These are phyloP conservation scores for Tetramorium simillimum DNA, from an alignment of 1,140 invertebrate genomes.

Conservation along the genomic window DNA sequence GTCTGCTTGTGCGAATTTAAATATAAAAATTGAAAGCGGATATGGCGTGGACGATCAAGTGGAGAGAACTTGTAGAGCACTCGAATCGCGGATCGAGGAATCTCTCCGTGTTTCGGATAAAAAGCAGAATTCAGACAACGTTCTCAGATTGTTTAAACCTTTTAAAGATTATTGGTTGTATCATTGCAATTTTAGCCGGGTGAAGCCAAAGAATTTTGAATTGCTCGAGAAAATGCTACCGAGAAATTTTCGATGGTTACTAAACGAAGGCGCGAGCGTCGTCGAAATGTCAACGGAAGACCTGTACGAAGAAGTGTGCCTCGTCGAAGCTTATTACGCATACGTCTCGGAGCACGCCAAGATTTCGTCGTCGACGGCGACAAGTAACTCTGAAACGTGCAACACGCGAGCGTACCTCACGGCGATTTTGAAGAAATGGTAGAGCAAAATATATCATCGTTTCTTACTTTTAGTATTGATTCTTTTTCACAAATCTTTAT, in stretches of 20 bases:
- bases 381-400: not conserved
- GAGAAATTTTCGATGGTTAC: constrained; percentile 85
- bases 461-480: not conserved
- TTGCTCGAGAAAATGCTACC: constrained; percentile 83
- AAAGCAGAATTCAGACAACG: not conserved
- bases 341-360: constrained; percentile 52
- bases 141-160: constrained; percentile 72
- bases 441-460: not conserved
- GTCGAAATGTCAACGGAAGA: constrained; percentile 81
- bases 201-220: constrained; percentile 78
- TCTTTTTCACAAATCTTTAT: not conserved
- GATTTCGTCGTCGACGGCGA: not conserved
- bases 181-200: constrained; percentile 74
- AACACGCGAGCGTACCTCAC: constrained; percentile 32
- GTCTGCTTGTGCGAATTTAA: constrained; percentile 56
- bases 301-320: constrained; percentile 84
- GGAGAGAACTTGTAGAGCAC: constrained; percentile 16
- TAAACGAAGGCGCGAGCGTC: constrained; percentile 84
- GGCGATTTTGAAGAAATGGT: constrained; percentile 57
- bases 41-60: not conserved
- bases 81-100: not conserved
- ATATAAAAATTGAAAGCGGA: not conserved
- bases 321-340: constrained; percentile 76
- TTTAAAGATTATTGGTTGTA: constrained; percentile 82
- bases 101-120: not conserved